These are phyloP conservation scores for Megaceryle maxima DNA, from an alignment of 2,113 vertebrate species.

Conservation along the genomic window DNA sequence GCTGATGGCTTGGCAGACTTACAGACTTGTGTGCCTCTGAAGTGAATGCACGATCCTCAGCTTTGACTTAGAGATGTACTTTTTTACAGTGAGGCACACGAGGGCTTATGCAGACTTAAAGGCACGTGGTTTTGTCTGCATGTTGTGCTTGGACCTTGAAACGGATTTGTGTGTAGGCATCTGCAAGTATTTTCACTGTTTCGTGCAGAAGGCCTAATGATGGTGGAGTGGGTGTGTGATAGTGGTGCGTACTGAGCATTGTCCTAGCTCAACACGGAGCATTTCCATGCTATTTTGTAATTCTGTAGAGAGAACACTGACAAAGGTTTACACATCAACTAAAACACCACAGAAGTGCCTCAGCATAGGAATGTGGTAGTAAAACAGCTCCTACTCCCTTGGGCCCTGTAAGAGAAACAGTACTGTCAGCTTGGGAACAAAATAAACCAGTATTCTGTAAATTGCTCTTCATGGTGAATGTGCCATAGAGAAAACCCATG, in stretches of 20 bases:
- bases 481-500: not conserved
- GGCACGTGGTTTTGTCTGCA: fast-evolving
- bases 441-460: not conserved
- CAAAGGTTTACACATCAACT: not conserved
- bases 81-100: fast-evolving
- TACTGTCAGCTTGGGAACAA: not conserved
- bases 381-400: not conserved
- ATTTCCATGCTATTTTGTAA: not conserved
- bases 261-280: not conserved
- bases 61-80: not conserved
- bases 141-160: not conserved
- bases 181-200: not conserved
- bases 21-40: not conserved
- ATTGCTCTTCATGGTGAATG: not conserved
- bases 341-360: not conserved
- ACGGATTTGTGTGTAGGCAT: not conserved
- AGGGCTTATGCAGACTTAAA: not conserved
- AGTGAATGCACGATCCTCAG: fast-evolving
- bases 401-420: not conserved
- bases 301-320: not conserved
- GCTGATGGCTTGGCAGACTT: not conserved
- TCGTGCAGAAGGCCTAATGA: not conserved
- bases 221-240: too few relatives aligned
- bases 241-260: not conserved
- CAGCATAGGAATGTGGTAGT: not conserved